These are phyloP conservation scores for Megamerina dolium DNA, from an alignment of 2,888 invertebrate species.

Conservation along the genomic window DNA sequence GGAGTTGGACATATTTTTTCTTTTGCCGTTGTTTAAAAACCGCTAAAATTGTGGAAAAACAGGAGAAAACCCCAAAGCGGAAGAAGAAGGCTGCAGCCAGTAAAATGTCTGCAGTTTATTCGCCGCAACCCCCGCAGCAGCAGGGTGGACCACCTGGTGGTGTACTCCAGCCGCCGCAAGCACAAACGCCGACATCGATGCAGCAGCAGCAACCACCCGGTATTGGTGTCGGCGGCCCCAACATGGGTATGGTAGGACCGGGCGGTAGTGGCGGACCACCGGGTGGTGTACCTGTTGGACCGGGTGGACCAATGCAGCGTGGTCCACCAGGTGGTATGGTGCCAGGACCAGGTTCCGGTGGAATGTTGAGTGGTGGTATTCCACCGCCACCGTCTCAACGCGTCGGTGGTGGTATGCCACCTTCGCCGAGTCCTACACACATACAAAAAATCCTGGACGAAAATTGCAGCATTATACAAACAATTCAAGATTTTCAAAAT, in stretches of 20 bases:
- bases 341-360: conserved; percentile 25
- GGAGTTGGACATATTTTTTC: conserved; percentile 11
- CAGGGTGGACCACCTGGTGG: conserved; percentile 24
- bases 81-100: conserved; percentile 49
- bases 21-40: conserved; percentile 31
- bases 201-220: conserved; percentile 28
- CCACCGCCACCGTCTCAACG: conserved; percentile 40
- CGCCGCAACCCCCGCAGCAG: conserved; percentile 47
- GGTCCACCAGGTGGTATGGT: conserved; percentile 29
- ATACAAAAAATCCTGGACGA: conserved; percentile 96
- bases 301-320: conserved; percentile 34
- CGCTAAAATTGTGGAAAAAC: conserved; percentile 50
- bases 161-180: conserved; percentile 26
- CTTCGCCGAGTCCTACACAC: conserved; percentile 74
- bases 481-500: conserved; percentile 92
- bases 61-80: conserved; percentile 49
- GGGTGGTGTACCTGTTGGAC: conserved; percentile 25
- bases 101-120: conserved; percentile 51
- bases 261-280: conserved; percentile 26
- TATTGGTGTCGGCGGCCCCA: conserved; percentile 19
- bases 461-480: conserved; percentile 93
- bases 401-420: conserved; percentile 53
- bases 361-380: conserved; percentile 31
- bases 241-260: conserved; percentile 19
- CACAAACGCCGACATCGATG: conserved; percentile 24